Evolutionary conservation across 2,888 invertebrate species (phyloP).

Genomic region (Callimorpha dominula): DNA sequence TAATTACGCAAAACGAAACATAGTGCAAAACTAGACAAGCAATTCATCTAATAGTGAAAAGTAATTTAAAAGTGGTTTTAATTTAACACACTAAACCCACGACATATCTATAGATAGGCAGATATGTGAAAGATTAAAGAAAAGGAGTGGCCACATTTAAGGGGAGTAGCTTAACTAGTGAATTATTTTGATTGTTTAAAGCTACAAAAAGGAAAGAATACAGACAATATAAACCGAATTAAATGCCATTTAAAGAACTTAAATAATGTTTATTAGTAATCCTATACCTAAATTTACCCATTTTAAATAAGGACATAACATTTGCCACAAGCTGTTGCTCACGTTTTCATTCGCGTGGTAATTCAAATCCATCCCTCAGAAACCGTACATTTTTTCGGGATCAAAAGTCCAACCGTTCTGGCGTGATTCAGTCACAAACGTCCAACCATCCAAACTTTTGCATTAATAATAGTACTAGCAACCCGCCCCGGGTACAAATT

Average conservation of each 20-base stretch:
- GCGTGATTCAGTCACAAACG: too few species aligned
- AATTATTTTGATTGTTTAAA: neutral
- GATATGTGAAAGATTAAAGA: neutral
- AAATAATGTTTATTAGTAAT: too few species aligned
- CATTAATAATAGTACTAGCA: too few species aligned
- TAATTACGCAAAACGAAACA: constrained; percentile 44
- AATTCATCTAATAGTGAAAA: constrained; percentile 43
- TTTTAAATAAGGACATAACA: too few species aligned
- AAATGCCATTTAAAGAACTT: neutral
- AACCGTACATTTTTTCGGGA: too few species aligned
- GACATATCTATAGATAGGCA: neutral
- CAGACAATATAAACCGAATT: neutral
- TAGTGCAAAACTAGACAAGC: constrained; percentile 31
- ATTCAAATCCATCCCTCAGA: too few species aligned
- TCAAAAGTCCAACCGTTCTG: too few species aligned
- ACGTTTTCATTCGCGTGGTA: too few species aligned
- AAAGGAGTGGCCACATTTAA: constrained; percentile 5
- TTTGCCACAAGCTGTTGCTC: too few species aligned
- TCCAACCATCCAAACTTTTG: too few species aligned
- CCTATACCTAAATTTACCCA: too few species aligned
- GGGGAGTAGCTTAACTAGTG: neutral
- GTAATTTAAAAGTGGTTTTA: constrained; percentile 38
- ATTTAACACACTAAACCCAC: constrained; percentile 9
- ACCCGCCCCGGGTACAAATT: too few species aligned
- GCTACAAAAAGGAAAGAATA: neutral